Evolutionary conservation across 2,797 vertebrate species (phyloP), one percentile per base, ranked within the genome.

Genomic region (Apogon hyalosoma): DNA sequence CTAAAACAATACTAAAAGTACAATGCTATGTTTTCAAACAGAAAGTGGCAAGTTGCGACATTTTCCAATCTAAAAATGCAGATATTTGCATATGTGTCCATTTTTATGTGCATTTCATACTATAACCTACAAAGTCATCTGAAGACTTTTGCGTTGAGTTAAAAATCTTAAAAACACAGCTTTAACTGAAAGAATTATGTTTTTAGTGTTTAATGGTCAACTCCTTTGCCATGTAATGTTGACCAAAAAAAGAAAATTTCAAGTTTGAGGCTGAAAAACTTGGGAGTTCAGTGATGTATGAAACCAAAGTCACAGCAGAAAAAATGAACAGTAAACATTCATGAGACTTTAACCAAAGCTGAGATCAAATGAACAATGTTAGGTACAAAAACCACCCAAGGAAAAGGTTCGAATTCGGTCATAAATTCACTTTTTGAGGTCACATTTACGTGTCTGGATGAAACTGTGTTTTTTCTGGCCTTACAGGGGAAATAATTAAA

Each of bases 241-340:
- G 55, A 46, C 15, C 47, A 6, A 11, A 18, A 59, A 41, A 11
- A 28, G 15, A 33, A n/a, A 60, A 52, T 21, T 14, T 14, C 21
- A 75, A 69, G 19, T 59, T 31, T 50, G 24, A 38, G 41, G 10
- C 21, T 55, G 19, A 50, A 46, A 33, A 57, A 47, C 4, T 0
- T 33, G 18, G 18, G 3, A 63, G 51, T 45, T 50, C 63, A 53
- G 50, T 2, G 9, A 21, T 15, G 39, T 68, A 43, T 33, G 71
- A 79, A 68, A 71, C 55, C 59, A 64, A 58, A 74, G 65, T 66
- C 62, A 65, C 4, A 14, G 14, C 14, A 31, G 47, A 74, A 18
- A 50, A 56, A 38, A 46, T 43, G 38, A 66, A 59, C 58, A 61
- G 42, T 64, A 77, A 88, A 85, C 65, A 66, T 54, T 63, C 48